Conservation (phyloP, 2,888 invertebrate genomes). For the Aproaerema taeniolella region DNA sequence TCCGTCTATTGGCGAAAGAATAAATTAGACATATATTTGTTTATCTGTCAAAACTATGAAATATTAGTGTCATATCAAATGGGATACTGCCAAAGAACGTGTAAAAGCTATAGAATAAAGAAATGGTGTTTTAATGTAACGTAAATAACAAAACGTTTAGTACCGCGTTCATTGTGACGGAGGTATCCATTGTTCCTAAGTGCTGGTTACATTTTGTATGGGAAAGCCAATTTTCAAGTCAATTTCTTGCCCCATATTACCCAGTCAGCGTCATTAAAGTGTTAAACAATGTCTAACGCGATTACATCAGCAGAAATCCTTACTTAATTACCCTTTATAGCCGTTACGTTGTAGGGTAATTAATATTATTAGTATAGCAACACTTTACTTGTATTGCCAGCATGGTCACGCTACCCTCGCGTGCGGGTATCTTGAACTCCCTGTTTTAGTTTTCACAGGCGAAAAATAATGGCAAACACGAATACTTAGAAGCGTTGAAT, state of each 20-base stretch:
- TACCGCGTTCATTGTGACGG: no score
- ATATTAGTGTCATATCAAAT: no score
- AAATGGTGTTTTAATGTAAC: no score
- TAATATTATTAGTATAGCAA: constrained; percentile 32
- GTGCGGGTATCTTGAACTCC: constrained; percentile 8
- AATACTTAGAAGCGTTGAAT: constrained; percentile 8
- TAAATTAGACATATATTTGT: no score
- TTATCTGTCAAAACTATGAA: no score
- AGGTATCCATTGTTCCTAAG: no score
- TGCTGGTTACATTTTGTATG: no score
- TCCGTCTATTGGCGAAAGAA: no score
- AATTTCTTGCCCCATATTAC: not conserved
- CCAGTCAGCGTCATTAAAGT: constrained; percentile 19
- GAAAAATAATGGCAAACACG: constrained; percentile 18
- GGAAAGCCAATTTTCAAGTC: no score
- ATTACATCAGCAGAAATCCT: constrained; percentile 28
- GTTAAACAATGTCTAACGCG: constrained; percentile 28
- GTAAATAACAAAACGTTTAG: no score
- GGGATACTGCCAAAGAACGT: no score
- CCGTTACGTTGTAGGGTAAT: constrained; percentile 30
- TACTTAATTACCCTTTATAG: constrained; percentile 27
- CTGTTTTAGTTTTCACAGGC: constrained; percentile 9
- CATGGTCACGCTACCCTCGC: constrained; percentile 1
- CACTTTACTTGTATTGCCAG: constrained; percentile 26
- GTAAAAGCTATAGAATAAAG: no score